These are phyloP conservation scores for Lasioglossum oenotherae DNA, from an alignment of 2,888 invertebrate species.

Conservation along the genomic window DNA sequence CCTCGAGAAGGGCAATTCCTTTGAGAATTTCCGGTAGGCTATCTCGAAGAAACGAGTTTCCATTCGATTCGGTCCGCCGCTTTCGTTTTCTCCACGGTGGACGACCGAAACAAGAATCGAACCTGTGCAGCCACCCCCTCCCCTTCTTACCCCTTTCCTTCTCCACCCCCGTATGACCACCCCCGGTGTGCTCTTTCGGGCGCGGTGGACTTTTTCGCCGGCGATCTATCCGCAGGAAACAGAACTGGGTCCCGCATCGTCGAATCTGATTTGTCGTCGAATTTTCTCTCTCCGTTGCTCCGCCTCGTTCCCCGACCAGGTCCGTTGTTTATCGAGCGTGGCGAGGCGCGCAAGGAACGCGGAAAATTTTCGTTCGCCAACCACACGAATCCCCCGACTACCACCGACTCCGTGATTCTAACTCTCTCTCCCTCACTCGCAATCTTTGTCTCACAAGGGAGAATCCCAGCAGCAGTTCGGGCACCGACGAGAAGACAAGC, in stretches of 20 bases:
- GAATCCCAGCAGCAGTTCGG: constrained; percentile 14
- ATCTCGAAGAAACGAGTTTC: constrained; percentile 75
- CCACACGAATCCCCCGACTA: constrained; percentile 1
- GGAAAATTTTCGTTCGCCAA: constrained; percentile 25
- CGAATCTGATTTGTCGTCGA: constrained; percentile 61
- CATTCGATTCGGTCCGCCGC: constrained; percentile 73
- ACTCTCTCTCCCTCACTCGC: background rate
- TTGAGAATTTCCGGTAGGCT: constrained; percentile 74
- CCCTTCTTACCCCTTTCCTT: background rate
- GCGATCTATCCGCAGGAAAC: constrained; percentile 40
- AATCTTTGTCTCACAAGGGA: background rate
- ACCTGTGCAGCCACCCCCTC: constrained; percentile 22
- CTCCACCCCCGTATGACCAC: background rate
- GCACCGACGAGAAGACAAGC: constrained; percentile 42
- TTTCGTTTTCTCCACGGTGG: constrained; percentile 59
- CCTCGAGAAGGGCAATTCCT: constrained; percentile 71
- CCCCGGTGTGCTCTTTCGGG: background rate
- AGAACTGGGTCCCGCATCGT: constrained; percentile 40
- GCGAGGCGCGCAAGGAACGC: constrained; percentile 16
- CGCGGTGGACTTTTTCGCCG: constrained; percentile 31
- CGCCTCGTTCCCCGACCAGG: background rate
- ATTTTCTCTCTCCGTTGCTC: background rate
- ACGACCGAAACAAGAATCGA: constrained; percentile 64
- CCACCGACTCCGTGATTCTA: background rate
- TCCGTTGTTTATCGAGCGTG: constrained; percentile 36